Evolutionary conservation across 1,140 invertebrate genomes (phyloP), one percentile per base, ranked within the genome.

Genomic region (Calliphora vicina): DNA sequence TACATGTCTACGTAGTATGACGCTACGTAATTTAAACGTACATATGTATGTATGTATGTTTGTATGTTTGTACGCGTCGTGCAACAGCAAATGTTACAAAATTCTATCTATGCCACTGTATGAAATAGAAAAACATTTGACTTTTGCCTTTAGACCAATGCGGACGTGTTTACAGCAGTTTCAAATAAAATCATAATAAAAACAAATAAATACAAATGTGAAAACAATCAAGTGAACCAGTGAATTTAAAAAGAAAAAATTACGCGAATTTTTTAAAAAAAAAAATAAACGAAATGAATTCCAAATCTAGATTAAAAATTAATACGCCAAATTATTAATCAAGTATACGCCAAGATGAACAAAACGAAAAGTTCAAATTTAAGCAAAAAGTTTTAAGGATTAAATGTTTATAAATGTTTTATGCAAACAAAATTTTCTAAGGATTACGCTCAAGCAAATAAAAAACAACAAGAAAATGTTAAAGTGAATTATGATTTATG

Each of bases 81-180:
- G 12, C 42, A 17, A 61, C 50, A 17, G 1, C 42, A 17, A 23
- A 67, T 67, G 61, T 67, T 67, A 67, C 61, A 67, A 67, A 10
- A 67, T 67, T 10, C 61, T 67, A 67, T 10, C 61, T 67, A 67
- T 67, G 61, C n/a, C 57, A 67, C 4, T 25, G 61, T 67, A 67
- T 20, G n/a, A 35, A 27, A 29, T 61, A 29, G 15, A 72, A 27
- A 20, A 82, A 61, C 81, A 82, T 82, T 82, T 82, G 61, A 82
- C 71, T 82, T 73, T 72, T 73, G 71, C 23, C 67, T 71, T 72
- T 71, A 43, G 81, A 43, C 81, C 45, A 73, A 73, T 82, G 81
- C 81, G 81, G 81, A 82, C 67, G 81, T 82, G 81, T 82, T 82
- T 23, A 81, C 45, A 61, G 57, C 43, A 12, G 4, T 42, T 35